Conservation (phyloP, 2,113 vertebrate genomes). For the Notarius quadriscutis region DNA sequence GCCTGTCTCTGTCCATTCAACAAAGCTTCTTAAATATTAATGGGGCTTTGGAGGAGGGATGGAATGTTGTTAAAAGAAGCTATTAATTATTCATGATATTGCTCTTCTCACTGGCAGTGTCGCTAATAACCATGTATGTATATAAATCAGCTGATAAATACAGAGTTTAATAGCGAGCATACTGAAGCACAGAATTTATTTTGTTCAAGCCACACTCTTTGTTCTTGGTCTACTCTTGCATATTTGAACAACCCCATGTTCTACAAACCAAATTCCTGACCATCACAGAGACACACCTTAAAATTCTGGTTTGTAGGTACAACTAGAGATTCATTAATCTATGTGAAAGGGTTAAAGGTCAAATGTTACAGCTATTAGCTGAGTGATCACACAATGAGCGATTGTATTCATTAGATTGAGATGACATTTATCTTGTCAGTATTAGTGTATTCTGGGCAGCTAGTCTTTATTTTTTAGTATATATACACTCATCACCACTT, state of each 20-base stretch:
- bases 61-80: conserved; percentile 71
- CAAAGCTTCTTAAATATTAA: conserved; percentile 75
- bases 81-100: conserved; percentile 74
- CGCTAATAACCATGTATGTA: conserved; percentile 74
- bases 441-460: not conserved
- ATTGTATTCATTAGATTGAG: not conserved
- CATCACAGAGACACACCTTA: not conserved
- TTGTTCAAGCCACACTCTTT: not conserved
- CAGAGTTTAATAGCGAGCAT: conserved; percentile 49
- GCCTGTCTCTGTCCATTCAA: conserved; percentile 69
- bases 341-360: not conserved
- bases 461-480: conserved; percentile 18
- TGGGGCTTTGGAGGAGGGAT: conserved; percentile 62
- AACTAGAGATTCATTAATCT: not conserved
- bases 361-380: not conserved
- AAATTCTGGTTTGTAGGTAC: not conserved
- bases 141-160: conserved; percentile 72
- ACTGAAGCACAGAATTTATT: not conserved
- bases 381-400: not conserved
- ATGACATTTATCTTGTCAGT: not conserved
- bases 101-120: conserved; percentile 67
- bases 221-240: not conserved
- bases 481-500: too few species aligned
- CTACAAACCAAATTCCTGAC: conserved; percentile 68
- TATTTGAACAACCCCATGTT: not conserved